Evolutionary conservation across 2,888 invertebrate genomes (phyloP), one percentile per base, ranked within the genome.

Genomic region (Gari tellinella): DNA sequence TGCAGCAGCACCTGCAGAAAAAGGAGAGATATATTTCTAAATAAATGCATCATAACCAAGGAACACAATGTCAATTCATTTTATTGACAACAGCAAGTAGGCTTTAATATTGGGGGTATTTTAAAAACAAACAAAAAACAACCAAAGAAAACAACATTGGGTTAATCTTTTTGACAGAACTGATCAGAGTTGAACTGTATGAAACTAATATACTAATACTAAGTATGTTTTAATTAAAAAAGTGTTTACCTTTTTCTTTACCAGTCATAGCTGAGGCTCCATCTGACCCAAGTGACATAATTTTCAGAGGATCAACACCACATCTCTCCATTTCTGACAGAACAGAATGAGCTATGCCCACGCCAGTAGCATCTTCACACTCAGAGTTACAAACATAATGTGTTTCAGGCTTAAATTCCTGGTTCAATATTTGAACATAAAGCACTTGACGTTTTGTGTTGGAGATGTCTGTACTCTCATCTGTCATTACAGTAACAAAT

Each of bases 391-490:
- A 43, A 10, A 74, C 19, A 52, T 31, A 74, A 10, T 7, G 17
- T n/a, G 69, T 74, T n/a, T 41, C 41, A 10, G 69, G 74, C 26
- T 14, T 52, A 51, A 69, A 61, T 7, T 10, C 10, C n/a, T 62
- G 43, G 3, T 69, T 37, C 17, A 21, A 21, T 7, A 69, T 58
- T 53, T 68, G 68, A 12, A 65, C 62, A 51, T 64, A 77, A 8
- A 77, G 21, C 38, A 77, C 72, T 15, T 64, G 66, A 38, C 62
- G 48, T 57, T 76, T 72, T 14, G 43, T 57, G 21, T 72, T 72
- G 8, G 51, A 17, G 19, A 72, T 65, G 41, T 65, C 72, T 8
- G 72, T 49, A 10, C 72, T 14, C 7, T 57, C 60, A 14, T 65
- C 72, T 8, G 72, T 49, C 15, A 77, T 14, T 5, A 61, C 60